A percentile compares a stretch with the other conserved stretches of the same genome.
Conservation (phyloP, 2,797 vertebrate species). For the Pristis pectinata region DNA sequence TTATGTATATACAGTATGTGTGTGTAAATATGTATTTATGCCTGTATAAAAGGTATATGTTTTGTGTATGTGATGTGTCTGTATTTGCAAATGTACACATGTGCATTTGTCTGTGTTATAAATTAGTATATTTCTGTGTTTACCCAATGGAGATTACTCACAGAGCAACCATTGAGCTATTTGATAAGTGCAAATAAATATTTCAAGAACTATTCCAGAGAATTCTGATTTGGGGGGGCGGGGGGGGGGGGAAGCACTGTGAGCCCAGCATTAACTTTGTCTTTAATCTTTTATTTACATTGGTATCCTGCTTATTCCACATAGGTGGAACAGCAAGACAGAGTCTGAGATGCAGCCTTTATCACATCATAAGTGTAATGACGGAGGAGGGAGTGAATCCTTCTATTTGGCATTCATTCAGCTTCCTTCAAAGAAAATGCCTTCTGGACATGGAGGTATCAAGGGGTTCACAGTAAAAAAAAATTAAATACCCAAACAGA, state of each 20-base stretch:
- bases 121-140: constrained; percentile 39
- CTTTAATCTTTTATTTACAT: constrained; percentile 29
- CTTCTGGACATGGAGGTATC: background rate
- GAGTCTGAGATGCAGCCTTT: constrained; percentile 9
- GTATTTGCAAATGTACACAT: constrained; percentile 39
- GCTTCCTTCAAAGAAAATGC: constrained; percentile 29
- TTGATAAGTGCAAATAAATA: constrained; percentile 13
- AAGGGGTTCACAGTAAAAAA: background rate
- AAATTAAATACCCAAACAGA: background rate
- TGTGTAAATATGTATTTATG: constrained; percentile 36
- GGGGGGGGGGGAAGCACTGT: background rate
- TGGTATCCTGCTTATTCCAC: background rate
- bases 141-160: background rate
- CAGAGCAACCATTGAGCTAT: background rate
- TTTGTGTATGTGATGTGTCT: constrained; percentile 41
- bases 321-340: background rate
- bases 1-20: background rate
- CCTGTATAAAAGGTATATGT: constrained; percentile 38
- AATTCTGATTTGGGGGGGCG: background rate
- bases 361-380: constrained; percentile 15
- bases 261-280: constrained; percentile 10
- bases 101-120: constrained; percentile 45
- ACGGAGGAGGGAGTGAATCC: background rate
- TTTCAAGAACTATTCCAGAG: background rate
- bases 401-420: constrained; percentile 14